Percentiles rank a stretch among this genome's conserved stretches.
Evolutionary conservation across 2,113 vertebrate species (phyloP).

Genomic region (cattle (Bos taurus)): ARS-UCD2.0 NC_037329.1:53624001-53624500

Average conservation of each 20-base stretch:
- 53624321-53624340: conserved; percentile 80
- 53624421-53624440: conserved; percentile 91
- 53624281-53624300: conserved; percentile 80
- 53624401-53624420: conserved; percentile 89
- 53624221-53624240: conserved; percentile 65
- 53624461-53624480: conserved; percentile 90
- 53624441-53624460: conserved; percentile 92
- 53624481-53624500: conserved; percentile 92
- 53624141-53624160: conserved; percentile 43
- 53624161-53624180: conserved; percentile 58
- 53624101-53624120: neutral
- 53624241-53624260: conserved; percentile 65
- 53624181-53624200: conserved; percentile 64
- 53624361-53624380: conserved; percentile 85
- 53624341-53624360: conserved; percentile 88
- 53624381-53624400: conserved; percentile 91
- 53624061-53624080: neutral
- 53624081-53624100: neutral
- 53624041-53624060: neutral
- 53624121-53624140: neutral
- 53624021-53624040: neutral
- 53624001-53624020: neutral
- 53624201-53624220: conserved; percentile 68
- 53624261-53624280: conserved; percentile 75
- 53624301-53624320: conserved; percentile 69